A percentile compares a stretch with the other conserved stretches of the same genome.
Evolutionary conservation across 2,888 invertebrate species (phyloP).

Genomic region (Ganaspis brasiliensis): DNA sequence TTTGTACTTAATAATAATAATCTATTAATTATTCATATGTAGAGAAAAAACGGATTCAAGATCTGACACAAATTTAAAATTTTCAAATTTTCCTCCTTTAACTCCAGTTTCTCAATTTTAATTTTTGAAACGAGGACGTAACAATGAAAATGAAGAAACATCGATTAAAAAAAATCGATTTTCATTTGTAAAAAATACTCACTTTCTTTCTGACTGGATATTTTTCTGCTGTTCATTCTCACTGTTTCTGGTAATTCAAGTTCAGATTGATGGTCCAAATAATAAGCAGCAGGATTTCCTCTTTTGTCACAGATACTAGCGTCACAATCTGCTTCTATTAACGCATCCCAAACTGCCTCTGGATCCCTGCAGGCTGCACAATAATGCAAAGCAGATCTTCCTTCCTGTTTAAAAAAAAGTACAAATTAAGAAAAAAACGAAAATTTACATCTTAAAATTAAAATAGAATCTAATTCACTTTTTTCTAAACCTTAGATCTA

Average conservation of each 20-base stretch:
- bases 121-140: too few species aligned
- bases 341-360: conserved; percentile 83
- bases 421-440: too few species aligned
- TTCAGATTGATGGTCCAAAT: conserved; percentile 82
- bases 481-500: neutral
- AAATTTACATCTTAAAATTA: neutral
- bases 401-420: conserved; percentile 84
- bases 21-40: neutral
- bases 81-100: too few species aligned
- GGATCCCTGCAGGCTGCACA: conserved; percentile 84
- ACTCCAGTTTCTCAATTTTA: too few species aligned
- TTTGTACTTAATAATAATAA: neutral
- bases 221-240: conserved; percentile 69
- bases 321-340: conserved; percentile 85
- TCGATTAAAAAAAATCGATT: too few species aligned
- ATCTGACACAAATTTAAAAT: neutral
- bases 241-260: conserved; percentile 81
- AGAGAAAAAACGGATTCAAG: neutral
- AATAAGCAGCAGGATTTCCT: conserved; percentile 83
- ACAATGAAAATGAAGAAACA: too few species aligned
- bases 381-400: conserved; percentile 86
- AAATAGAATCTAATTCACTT: neutral
- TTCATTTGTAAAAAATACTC: too few species aligned
- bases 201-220: conserved; percentile 71
- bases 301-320: conserved; percentile 83